Evolutionary conservation across 2,113 vertebrate species (phyloP), one percentile per base, ranked within the genome.

Genomic region (Dissostichus mawsoni): DNA sequence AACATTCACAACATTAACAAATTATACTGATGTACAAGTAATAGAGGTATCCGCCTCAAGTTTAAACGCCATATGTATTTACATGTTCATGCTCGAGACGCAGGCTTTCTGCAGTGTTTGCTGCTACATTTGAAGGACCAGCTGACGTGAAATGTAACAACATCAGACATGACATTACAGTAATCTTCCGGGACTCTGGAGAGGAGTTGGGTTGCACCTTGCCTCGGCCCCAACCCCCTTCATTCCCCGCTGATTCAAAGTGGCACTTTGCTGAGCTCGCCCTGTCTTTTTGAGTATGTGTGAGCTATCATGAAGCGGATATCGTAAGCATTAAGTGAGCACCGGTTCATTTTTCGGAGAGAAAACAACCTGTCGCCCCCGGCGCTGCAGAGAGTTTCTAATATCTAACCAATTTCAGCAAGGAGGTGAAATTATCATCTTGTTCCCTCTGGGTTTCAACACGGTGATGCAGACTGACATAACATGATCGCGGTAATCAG

Each of bases 261-360:
- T 80, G 90, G 80, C 90, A 90, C 69, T 86, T 81, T 89, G 85
- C 85, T 92, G 87, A 92, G 82, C 89, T 83, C 79, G 36, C 20
- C 66, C n/a, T 10, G 44, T 81, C 78, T 53, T 55, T 58, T 48
- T 65, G 63, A 65, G 63, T 10, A 2, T 76, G 17, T 13, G 65
- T 23, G 74, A 78, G 68, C 73, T 77, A 76, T 68, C 59, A 36
- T 29, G 29, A 29, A 29, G 29, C 29, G 45, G 62, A 81, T 78
- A 80, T 87, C 74, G 75, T 85, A 62, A 81, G 84, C 74, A 78
- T 74, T 66, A 78, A 87, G 76, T 66, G 56, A 58, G 53, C 20
- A 36, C 47, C 5, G 73, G 44, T 80, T 74, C 17, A 51, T 53
- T 84, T 78, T 61, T 70, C 55, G 9, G 44, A 68, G 33, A 11